Evolutionary conservation across 2,113 vertebrate species (phyloP), one percentile per base, ranked within the genome.

Genomic region (Hypomesus transpacificus): DNA sequence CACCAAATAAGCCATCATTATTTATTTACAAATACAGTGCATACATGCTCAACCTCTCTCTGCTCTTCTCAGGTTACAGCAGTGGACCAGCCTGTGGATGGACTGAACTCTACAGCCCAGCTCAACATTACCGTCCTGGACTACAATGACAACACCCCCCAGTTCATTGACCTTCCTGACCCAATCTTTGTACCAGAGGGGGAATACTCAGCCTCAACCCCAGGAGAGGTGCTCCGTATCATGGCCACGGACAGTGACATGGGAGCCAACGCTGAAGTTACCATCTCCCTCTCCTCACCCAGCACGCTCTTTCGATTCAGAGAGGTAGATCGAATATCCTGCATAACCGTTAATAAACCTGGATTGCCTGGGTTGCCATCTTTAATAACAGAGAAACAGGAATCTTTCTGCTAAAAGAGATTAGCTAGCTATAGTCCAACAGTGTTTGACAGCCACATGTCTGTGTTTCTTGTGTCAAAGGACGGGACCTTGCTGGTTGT

Each of bases 111-210:
- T 73, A 92, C 90, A 0, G 85, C 91, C 65, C 71, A 87, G 75
- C 74, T 94, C 70, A 86, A 85, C 60, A 66, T 95, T 82, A 90
- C 80, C 4, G 67, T 94, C 75, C 78, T 90, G 79, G 93, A 95
- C 73, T 83, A 92, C 83, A 94, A 94, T 0, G 94, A 95, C 75
- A 93, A 95, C 74, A 86, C 91, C 71, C 94, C 94, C 0, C 88
- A 93, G 81, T 94, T 93, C 80, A 75, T 84, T 0, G 53, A 20
- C 8, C 82, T 92, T 73, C 82, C 90, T 0, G 88, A 90, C 26
- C 71, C 8, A 18, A 81, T 91, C 18, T 18, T 0, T 0, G 6
- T 87, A 56, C 66, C 51, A 0, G 93, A 94, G 79, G 89, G 91
- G 24, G 7, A 80, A 22, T 93, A 92, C 51, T 60, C 2, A 0